Evolutionary conservation across 2,888 invertebrate genomes (phyloP), one percentile per base, ranked within the genome.

Genomic region (Lydus trimaculatus): DNA sequence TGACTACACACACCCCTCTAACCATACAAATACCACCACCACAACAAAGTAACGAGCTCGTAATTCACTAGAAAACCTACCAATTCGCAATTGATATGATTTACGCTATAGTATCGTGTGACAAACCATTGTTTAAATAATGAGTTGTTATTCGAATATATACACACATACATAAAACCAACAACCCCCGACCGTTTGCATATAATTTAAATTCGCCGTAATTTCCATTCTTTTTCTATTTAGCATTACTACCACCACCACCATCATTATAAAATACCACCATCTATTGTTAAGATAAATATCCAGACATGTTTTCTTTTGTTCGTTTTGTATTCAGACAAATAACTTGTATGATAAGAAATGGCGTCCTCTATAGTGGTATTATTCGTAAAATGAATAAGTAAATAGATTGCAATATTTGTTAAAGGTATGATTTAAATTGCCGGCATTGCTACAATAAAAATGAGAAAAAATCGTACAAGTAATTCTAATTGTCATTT

Each of bases 241-340:
- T 43, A 33, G 4, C 11, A 2, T 33, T 43, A 17, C 43, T 7
- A n/a, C 15, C n/a, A 43, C 48, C 17, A 20, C 20, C 48, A n/a
- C n/a, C n/a, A n/a, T n/a, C n/a, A n/a, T n/a, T n/a, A n/a, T n/a
- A n/a, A n/a, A n/a, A n/a, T 15, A 48, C 43, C 20, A 48, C 11
- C 48, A 11, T 20, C 48, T 20, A 48, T 20, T 64, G 58, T 58
- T 36, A 31, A 67, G 67, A 67, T 67, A 67, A 67, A 64, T 67
- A 61, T 67, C 61, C 67, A 43, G 43, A n/a, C 64, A 64, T 67
- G 23, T 56, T 64, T 64, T 43, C 43, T 43, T n/a, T 43, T 5
- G 43, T 59, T 61, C 61, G 67, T 61, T 67, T 69, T 65, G 63
- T 69, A 65, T 65, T 65, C 65, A 69, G 63, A 69, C 69, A 65